A percentile compares a stretch with the other conserved stretches of the same genome.
Conservation (phyloP, 2,888 invertebrate species). For the Ditula angustiorana region DNA sequence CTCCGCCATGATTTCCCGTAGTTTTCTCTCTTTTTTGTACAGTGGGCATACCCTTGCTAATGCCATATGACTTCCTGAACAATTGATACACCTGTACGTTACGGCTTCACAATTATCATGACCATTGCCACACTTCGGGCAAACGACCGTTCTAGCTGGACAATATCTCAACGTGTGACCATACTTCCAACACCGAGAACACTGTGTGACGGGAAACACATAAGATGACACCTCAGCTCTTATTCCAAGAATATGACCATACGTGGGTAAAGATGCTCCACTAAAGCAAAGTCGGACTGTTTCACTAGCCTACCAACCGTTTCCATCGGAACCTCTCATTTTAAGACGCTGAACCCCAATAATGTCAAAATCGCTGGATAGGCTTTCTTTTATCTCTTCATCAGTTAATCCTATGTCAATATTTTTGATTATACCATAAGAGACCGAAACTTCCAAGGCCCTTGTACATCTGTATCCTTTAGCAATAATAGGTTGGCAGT, state of each 20-base stretch:
- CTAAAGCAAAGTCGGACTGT: neutral
- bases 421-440: conserved; percentile 30
- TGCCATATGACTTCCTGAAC: neutral
- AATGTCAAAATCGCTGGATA: conserved; percentile 5
- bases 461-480: conserved; percentile 25
- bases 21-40: neutral
- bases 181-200: neutral
- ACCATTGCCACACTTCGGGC: neutral
- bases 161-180: neutral
- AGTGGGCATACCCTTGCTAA: neutral
- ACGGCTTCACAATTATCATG: neutral
- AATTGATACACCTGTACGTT: neutral
- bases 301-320: neutral
- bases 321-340: conserved; percentile 19
- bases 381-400: conserved; percentile 22
- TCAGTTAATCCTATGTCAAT: conserved; percentile 33
- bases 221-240: neutral
- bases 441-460: conserved; percentile 19
- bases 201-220: neutral
- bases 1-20: neutral
- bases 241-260: neutral
- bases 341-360: conserved; percentile 26
- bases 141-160: neutral
- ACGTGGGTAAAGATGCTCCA: neutral
- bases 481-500: conserved; percentile 4